Base-by-base conservation (phyloP, 1,140 invertebrate genomes). In the Drosophila sproati region DNA sequence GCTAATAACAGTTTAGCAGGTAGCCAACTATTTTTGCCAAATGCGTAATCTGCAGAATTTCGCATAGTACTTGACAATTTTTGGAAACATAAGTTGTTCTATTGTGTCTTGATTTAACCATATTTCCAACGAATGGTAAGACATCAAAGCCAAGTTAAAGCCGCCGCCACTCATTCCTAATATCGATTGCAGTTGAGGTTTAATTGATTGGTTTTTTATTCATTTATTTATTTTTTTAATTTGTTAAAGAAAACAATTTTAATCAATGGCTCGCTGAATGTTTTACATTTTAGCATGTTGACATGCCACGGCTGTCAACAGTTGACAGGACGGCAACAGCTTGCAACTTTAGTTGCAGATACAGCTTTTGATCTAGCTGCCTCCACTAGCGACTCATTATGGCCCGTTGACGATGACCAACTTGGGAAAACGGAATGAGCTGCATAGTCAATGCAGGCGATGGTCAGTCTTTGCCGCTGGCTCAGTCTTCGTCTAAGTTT, bases 241-340 rank as follows among this genome's bases (percentile, higher is more conserved):
- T 45, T 20, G 34, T 51, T 41, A 32, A 35, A 31, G 41, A 55
- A 80, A 79, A 82, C 56, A 82, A 88, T 87, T 87, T 87, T 88
- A 87, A 87, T 87, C 82, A 88, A 87, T 80, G 85, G 80, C 72
- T 77, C 63, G 77, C 70, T 69, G 80, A 54, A 80, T 80, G 85
- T 78, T 88, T 83, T 70, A 75, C 83, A 87, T 87, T 87, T 85
- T 77, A 87, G 82, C 82, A 87, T 83, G 77, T 89, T 86, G 83
- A 88, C 83, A 88, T 88, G 83, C 83, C 83, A 88, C 85, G 83
- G 83, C 83, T 88, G 85, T 87, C 83, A 87, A 73, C 83, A 87
- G 83, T 77, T 87, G 83, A 87, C 83, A 83, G 55, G 37, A 55
- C 52, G 48, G 35, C 55, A 59, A 67, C 60, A 72, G 61, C 41